A percentile compares a stretch with the other conserved stretches of the same genome.
phyloP scores from a whole-genome alignment of 2,797 vertebrate species.

The Momotus momota region DNA sequence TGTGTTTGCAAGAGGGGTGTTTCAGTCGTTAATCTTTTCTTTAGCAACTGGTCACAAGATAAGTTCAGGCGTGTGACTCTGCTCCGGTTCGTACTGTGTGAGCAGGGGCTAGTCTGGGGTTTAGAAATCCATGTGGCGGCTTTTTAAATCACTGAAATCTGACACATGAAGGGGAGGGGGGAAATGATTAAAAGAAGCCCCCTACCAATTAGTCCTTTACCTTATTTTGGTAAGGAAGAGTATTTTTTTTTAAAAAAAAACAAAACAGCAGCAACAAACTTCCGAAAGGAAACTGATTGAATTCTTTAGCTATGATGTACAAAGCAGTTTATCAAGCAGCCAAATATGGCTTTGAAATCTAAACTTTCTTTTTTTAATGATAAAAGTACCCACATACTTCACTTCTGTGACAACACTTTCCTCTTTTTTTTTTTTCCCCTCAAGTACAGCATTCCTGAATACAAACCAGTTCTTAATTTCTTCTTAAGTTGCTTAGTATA shows the following conservation, averaged over 20 bases:
- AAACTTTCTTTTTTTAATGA: conserved; percentile 18
- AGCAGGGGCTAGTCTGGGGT: background rate
- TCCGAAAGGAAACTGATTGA: conserved; percentile 50
- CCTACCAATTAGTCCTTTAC: background rate
- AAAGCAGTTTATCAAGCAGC: conserved; percentile 25
- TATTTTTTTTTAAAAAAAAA: background rate
- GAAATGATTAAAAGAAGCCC: background rate
- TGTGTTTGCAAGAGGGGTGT: background rate
- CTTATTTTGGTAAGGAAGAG: background rate
- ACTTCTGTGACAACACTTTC: background rate
- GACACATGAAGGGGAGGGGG: accelerated
- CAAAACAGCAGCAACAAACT: background rate
- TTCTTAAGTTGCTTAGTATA: background rate
- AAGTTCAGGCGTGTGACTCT: background rate
- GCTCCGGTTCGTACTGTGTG: background rate
- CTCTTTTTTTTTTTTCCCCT: background rate
- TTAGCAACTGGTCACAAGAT: background rate
- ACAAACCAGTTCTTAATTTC: background rate
- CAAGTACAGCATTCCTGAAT: background rate
- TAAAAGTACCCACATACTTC: conserved; percentile 11
- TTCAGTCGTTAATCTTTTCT: background rate
- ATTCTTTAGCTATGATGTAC: conserved; percentile 58
- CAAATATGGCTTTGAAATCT: conserved; percentile 63
- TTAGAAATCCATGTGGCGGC: background rate
- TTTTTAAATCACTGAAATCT: background rate